Percentiles rank a stretch among this genome's conserved stretches.
Evolutionary conservation across 2,888 invertebrate genomes (phyloP).

Genomic region (Minunthozetes semirufus): DNA sequence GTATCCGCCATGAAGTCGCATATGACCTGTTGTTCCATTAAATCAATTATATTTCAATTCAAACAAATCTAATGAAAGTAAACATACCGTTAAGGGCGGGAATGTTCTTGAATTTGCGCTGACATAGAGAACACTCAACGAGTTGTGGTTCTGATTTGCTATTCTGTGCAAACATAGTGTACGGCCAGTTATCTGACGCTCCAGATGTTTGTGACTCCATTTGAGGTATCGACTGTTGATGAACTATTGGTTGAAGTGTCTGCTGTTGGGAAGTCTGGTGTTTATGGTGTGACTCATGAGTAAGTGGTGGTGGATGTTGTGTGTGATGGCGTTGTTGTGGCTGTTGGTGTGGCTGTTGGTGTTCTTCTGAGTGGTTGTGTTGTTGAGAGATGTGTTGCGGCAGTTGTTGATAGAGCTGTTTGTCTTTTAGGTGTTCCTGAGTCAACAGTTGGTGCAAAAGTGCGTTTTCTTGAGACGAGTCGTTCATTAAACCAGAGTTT

Average conservation of each 20-base stretch:
- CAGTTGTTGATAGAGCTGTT: not conserved
- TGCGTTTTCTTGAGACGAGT: conserved; percentile 29
- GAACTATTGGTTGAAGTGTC: conserved; percentile 51
- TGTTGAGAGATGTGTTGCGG: not conserved
- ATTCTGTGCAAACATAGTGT: conserved; percentile 21
- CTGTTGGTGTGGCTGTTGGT: not conserved
- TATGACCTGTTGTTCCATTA: conserved; percentile 55
- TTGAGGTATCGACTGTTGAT: conserved; percentile 56
- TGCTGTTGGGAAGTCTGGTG: conserved; percentile 71
- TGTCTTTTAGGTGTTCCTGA: not conserved
- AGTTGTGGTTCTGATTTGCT: conserved; percentile 21
- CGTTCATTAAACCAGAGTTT: not conserved
- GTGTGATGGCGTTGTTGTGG: conserved; percentile 51
- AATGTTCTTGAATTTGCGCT: conserved; percentile 92
- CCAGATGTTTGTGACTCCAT: conserved; percentile 40
- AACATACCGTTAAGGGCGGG: conserved; percentile 82
- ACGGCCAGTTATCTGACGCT: conserved; percentile 13
- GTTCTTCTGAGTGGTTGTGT: not conserved
- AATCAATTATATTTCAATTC: not conserved
- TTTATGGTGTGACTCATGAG: conserved; percentile 28
- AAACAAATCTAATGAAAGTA: not conserved
- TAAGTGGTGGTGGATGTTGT: conserved; percentile 31
- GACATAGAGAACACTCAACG: conserved; percentile 89
- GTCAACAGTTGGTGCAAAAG: conserved; percentile 37
- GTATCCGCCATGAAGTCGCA: conserved; percentile 95